Conservation (phyloP, 2,113 vertebrate genomes). For the Myrmophylax atrothorax region DNA sequence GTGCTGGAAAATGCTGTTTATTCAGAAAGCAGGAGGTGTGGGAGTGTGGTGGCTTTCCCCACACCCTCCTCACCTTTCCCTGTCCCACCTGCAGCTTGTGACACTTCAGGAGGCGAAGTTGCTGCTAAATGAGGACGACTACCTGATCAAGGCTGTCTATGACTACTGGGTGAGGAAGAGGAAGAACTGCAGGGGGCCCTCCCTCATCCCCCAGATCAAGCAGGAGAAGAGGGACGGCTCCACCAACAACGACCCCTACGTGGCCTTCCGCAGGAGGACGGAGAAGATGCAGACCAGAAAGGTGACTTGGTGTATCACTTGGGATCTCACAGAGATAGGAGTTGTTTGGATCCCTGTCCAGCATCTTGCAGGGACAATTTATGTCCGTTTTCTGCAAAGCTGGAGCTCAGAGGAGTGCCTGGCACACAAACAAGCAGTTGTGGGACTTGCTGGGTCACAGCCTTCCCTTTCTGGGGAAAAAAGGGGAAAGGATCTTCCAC, state of each 20-base stretch:
- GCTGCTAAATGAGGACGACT: slow-evolving; percentile 93
- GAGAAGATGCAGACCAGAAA: slow-evolving; percentile 97
- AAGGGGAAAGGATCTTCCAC: fast-evolving
- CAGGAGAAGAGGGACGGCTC: slow-evolving; percentile 95
- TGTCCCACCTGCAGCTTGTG: slow-evolving; percentile 80
- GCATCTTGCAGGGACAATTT: background rate
- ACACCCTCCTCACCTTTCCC: background rate
- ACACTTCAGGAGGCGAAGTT: slow-evolving; percentile 90
- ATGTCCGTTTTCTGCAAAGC: fast-evolving
- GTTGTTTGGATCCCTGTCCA: fast-evolving
- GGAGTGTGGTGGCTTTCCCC: background rate
- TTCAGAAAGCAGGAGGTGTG: fast-evolving
- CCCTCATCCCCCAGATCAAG: slow-evolving; percentile 88
- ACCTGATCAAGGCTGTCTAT: slow-evolving; percentile 92
- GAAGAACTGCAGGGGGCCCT: slow-evolving; percentile 86
- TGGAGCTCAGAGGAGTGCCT: background rate
- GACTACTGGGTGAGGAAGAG: slow-evolving; percentile 95
- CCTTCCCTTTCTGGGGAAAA: background rate
- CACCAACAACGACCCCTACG: slow-evolving; percentile 91
- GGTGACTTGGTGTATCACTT: slow-evolving; percentile 65
- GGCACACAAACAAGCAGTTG: background rate
- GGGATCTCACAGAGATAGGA: background rate
- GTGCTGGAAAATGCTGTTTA: background rate
- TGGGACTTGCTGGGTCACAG: background rate
- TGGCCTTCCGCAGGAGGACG: slow-evolving; percentile 91